These are phyloP conservation scores for Agriopis leucophaearia DNA, from an alignment of 2,888 invertebrate species.

Conservation along the genomic window DNA sequence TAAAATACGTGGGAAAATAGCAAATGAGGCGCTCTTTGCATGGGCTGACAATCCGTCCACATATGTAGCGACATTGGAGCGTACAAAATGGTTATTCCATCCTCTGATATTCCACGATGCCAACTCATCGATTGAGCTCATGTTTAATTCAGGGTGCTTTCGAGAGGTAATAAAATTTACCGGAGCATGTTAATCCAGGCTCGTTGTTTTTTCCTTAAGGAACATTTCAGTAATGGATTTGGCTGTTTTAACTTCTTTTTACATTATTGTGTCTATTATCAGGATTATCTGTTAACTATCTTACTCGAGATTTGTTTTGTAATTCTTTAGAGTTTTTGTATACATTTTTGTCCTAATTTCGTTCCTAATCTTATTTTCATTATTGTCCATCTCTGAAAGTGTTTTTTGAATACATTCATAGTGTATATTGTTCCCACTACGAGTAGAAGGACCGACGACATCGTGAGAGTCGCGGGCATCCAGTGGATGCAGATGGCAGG, in stretches of 20 bases:
- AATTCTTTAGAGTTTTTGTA: background rate
- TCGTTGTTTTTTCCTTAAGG: conserved; percentile 28
- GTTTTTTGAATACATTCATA: background rate
- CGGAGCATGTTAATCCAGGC: conserved; percentile 26
- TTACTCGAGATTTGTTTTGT: background rate
- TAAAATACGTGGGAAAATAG: too few species aligned
- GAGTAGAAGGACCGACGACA: too few species aligned
- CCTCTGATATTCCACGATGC: background rate
- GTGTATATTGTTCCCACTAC: too few species aligned
- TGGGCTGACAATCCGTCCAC: background rate
- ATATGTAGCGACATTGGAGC: background rate
- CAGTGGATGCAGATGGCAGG: too few species aligned
- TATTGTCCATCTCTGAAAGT: too few species aligned
- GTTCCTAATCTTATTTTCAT: background rate
- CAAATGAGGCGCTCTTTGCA: too few species aligned
- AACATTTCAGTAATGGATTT: conserved; percentile 26
- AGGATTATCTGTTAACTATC: conserved; percentile 1
- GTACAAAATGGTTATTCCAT: background rate
- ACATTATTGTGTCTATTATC: conserved; percentile 5
- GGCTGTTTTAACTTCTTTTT: conserved; percentile 24
- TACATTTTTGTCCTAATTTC: too few species aligned
- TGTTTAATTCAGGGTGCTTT: conserved; percentile 30
- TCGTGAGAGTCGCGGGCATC: too few species aligned
- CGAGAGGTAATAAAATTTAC: conserved; percentile 32
- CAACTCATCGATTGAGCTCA: conserved; percentile 26